Evolutionary conservation across 2,797 vertebrate species (phyloP).

Genomic region (Numenius phaeopus): DNA sequence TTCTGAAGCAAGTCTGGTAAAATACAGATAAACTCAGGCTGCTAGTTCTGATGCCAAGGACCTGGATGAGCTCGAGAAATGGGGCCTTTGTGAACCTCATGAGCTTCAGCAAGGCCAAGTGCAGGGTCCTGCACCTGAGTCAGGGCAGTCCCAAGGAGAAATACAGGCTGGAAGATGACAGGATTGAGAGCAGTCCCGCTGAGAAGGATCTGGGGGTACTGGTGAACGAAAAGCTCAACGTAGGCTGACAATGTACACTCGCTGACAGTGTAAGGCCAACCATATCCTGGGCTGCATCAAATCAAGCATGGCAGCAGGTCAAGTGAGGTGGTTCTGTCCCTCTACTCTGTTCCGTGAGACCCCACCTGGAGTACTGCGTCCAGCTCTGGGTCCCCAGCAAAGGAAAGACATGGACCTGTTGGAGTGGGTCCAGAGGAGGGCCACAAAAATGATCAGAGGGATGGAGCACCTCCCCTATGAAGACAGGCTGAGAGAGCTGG

Average conservation of each 20-base stretch:
- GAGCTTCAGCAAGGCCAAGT: background rate
- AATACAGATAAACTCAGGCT: background rate
- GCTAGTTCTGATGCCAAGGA: background rate
- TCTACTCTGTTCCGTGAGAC: background rate
- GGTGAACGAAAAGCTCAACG: background rate
- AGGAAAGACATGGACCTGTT: rapidly evolving
- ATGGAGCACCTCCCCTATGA: background rate
- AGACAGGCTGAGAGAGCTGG: background rate
- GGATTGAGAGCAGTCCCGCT: background rate
- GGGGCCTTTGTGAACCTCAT: rapidly evolving
- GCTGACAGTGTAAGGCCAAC: background rate
- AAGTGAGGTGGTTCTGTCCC: background rate
- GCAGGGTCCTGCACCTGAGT: background rate
- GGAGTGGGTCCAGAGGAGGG: background rate
- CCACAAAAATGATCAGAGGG: background rate
- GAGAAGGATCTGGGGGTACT: background rate
- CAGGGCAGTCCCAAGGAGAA: rapidly evolving
- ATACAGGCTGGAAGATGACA: background rate
- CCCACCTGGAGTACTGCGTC: background rate
- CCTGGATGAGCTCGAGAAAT: background rate
- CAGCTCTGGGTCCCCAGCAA: background rate
- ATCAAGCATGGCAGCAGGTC: rapidly evolving
- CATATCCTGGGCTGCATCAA: rapidly evolving
- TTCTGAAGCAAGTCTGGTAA: background rate
- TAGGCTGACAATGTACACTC: rapidly evolving